Base-by-base conservation (phyloP, 2,888 invertebrate species). In the Oasisia sp. region DNA sequence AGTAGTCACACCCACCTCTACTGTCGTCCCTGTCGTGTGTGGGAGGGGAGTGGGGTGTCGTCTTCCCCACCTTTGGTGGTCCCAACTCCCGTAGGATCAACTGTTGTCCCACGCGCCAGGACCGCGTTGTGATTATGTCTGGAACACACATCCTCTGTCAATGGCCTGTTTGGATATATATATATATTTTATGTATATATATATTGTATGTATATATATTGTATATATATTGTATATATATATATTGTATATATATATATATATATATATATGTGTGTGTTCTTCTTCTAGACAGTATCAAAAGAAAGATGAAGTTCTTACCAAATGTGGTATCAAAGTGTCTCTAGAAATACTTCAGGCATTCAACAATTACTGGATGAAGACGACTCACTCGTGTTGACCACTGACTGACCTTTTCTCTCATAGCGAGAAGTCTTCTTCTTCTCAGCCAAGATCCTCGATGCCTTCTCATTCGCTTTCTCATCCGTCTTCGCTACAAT, bases 71-170 rank as follows among this genome's bases (percentile, higher is more conserved):
- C 74, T 74, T 74, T 14, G 74, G 27, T 19, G 74, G 74, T 19
- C 74, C 74, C 74, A 74, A n/a, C n/a, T 74, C 74, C 27, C 74
- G 74, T 27, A 74, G 27, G 74, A 74, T 74, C 74, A 74, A 27
- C 74, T 74, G 74, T 74, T 74, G 74, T 74, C 74, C 74, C 74
- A 74, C 74, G n/a, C 74, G 74, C 74, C 74, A 74, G 27, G 74
- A 74, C n/a, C 74, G 74, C 14, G 74, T 74, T 74, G 74, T 74
- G 27, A 74, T 74, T 27, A 74, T 74, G n/a, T 74, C 74, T 74
- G 74, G 7, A 74, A 74, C 14, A 27, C 5, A 74, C 27, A 27
- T 2, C 27, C 0, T 74, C 27, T 27, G 74, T 74, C 74, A 74
- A 50, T 45, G 45, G 45, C n/a, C n/a, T n/a, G n/a, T n/a, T n/a